Conservation (phyloP, 2,888 invertebrate species). For the Matsumyia berberina region DNA sequence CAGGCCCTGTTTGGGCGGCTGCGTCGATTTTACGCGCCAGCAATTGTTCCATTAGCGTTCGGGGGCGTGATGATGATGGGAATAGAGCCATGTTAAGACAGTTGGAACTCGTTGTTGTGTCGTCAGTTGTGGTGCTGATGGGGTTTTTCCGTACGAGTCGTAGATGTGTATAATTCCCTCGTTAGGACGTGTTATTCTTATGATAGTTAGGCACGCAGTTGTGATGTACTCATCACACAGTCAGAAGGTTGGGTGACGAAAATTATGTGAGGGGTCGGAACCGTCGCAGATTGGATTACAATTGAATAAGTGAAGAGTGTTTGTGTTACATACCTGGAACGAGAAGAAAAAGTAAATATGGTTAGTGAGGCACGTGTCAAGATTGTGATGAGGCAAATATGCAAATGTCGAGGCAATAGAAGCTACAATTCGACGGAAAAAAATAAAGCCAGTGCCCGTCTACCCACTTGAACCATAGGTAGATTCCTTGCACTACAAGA, state of each 20-base stretch:
- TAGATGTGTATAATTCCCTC: background rate
- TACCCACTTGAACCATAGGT: too few relatives aligned
- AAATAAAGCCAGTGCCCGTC: too few relatives aligned
- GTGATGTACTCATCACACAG: slow-evolving; percentile 9
- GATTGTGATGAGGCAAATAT: too few relatives aligned
- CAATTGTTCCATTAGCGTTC: slow-evolving; percentile 92
- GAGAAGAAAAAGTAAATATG: slow-evolving; percentile 1
- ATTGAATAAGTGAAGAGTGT: background rate
- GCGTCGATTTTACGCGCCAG: slow-evolving; percentile 93
- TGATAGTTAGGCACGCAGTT: slow-evolving; percentile 30
- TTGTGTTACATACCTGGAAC: slow-evolving; percentile 45
- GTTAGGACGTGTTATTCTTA: slow-evolving; percentile 16
- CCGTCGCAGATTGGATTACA: background rate
- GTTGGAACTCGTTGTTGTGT: slow-evolving; percentile 4
- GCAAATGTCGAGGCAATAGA: too few relatives aligned
- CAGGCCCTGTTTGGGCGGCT: slow-evolving; percentile 84
- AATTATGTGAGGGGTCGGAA: background rate
- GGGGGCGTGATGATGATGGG: slow-evolving; percentile 87
- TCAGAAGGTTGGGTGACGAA: background rate
- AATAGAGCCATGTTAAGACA: slow-evolving; percentile 81
- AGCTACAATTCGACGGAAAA: too few relatives aligned
- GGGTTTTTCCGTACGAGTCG: background rate
- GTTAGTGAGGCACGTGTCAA: too few relatives aligned
- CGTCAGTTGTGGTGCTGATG: background rate
- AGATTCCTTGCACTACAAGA: too few relatives aligned